phyloP scores from a whole-genome alignment of 2,888 invertebrate species.

The Beris chalybata region DNA sequence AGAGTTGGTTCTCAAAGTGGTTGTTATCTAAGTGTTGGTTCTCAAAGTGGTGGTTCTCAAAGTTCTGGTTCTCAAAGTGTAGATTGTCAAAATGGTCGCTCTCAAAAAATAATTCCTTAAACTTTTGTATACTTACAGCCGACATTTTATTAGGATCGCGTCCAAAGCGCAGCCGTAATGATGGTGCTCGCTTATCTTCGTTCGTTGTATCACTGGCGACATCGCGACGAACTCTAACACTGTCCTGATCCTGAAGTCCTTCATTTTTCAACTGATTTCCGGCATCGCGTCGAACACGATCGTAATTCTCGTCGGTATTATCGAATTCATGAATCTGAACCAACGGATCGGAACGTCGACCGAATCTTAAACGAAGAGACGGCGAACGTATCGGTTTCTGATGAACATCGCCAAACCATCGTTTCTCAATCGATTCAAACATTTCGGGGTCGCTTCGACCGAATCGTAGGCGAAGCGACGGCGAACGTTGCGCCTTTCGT shows the following conservation, averaged over 20 bases:
- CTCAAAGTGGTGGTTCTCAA: too few species aligned
- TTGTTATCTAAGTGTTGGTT: too few species aligned
- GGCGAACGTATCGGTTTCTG: constrained; percentile 73
- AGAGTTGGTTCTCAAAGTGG: too few species aligned
- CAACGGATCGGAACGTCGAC: constrained; percentile 72
- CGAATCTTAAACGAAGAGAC: constrained; percentile 75
- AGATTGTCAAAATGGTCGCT: too few species aligned
- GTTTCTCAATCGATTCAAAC: constrained; percentile 45
- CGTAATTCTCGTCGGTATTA: constrained; percentile 8
- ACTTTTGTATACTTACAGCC: constrained; percentile 5
- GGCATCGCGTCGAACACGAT: neutral
- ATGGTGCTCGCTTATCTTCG: constrained; percentile 21
- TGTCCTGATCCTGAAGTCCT: neutral
- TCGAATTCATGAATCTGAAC: constrained; percentile 51
- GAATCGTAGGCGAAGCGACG: constrained; percentile 74
- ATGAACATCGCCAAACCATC: constrained; percentile 62
- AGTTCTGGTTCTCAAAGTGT: too few species aligned
- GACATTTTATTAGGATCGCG: constrained; percentile 29
- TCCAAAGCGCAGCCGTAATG: constrained; percentile 23
- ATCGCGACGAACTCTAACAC: constrained; percentile 14
- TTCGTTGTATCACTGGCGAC: neutral
- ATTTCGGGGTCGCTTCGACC: constrained; percentile 72
- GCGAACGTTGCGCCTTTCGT: constrained; percentile 76
- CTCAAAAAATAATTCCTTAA: too few species aligned
- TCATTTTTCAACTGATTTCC: too few species aligned